These are phyloP conservation scores for Vulpes ferrilata DNA, from an alignment of 2,113 vertebrate species.

Conservation along the genomic window DNA sequence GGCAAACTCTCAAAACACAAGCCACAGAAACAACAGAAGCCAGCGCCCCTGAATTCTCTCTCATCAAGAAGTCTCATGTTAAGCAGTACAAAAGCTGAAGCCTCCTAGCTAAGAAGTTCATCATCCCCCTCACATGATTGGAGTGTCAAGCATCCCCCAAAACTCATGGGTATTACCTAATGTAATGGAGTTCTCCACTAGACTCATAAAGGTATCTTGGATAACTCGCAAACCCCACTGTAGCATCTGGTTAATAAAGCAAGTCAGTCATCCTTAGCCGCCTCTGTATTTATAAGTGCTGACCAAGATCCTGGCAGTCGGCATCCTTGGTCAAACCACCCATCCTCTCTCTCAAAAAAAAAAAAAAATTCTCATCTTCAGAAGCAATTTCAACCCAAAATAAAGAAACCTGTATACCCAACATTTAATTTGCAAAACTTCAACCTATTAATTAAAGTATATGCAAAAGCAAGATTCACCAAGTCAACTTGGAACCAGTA, in stretches of 20 bases:
- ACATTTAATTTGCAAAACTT: neutral
- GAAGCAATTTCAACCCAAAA: slow-evolving; percentile 25
- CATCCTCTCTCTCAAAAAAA: neutral
- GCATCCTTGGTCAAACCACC: neutral
- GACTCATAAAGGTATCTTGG: neutral
- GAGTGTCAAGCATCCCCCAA: neutral
- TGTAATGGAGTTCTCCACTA: neutral
- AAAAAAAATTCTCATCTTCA: slow-evolving; percentile 50
- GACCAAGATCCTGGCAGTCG: neutral
- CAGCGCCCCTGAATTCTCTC: neutral
- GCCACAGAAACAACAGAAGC: slow-evolving; percentile 41
- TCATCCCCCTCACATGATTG: neutral
- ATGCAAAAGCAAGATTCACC: slow-evolving; percentile 19
- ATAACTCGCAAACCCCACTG: neutral
- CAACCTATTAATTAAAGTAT: neutral
- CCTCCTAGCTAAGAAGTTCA: neutral
- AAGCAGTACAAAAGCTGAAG: neutral
- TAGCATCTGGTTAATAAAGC: neutral
- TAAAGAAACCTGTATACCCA: neutral
- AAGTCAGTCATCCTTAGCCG: neutral
- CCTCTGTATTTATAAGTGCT: neutral
- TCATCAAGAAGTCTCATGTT: neutral
- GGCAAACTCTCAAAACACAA: neutral
- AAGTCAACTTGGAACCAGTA: neutral
- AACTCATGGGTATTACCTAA: neutral